phyloP scores from a whole-genome alignment of 2,113 vertebrate species.

The Scomber japonicus region DNA sequence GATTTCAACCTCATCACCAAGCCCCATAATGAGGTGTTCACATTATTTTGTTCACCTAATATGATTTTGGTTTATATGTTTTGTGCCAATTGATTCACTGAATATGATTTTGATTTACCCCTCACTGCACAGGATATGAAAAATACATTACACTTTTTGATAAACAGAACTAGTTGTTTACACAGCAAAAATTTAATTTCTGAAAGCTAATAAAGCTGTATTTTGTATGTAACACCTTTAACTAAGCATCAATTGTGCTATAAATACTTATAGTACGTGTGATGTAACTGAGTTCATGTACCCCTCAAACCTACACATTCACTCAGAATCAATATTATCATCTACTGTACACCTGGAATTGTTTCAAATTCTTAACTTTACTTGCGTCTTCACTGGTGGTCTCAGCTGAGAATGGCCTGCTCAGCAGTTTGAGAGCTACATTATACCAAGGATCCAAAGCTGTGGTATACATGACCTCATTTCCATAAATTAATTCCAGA shows the following conservation, averaged over 20 bases:
- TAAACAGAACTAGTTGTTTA: too few relatives aligned
- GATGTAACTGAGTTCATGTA: not conserved
- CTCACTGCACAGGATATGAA: not conserved
- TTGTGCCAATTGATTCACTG: not conserved
- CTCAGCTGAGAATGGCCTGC: constrained; percentile 26
- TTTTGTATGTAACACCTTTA: not conserved
- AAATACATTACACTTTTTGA: not conserved
- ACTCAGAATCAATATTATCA: not conserved
- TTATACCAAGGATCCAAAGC: constrained; percentile 32
- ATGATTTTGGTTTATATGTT: not conserved
- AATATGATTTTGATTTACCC: not conserved
- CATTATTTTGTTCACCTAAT: not conserved
- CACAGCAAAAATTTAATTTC: too few relatives aligned
- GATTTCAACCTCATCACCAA: not conserved
- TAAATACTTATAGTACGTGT: not conserved
- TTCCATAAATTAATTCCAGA: constrained; percentile 67
- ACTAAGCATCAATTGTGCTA: not conserved
- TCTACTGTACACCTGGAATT: constrained; percentile 24
- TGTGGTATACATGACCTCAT: constrained; percentile 50
- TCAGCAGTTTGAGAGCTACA: constrained; percentile 48
- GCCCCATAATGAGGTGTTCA: not conserved
- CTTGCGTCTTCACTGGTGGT: constrained; percentile 17
- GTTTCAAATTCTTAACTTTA: constrained; percentile 35
- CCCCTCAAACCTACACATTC: not conserved
- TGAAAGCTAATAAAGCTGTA: too few relatives aligned